Base-by-base conservation (phyloP, 2,888 invertebrate species). In the Tanypteryx hageni region DNA sequence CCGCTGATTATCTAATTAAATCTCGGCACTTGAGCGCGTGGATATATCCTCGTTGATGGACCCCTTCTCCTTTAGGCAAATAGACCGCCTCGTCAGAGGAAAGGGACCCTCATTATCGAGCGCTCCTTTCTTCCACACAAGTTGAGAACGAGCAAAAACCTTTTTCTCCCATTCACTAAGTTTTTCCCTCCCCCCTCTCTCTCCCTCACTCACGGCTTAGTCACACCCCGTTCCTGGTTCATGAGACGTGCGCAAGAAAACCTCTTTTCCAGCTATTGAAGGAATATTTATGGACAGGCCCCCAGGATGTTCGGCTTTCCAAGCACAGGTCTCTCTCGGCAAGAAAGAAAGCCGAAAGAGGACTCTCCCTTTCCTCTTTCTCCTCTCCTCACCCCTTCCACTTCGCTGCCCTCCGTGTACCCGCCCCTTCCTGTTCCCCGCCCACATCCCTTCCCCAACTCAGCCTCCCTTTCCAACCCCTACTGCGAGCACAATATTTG, bases 231-330 rank as follows among this genome's bases (percentile, higher is more conserved):
- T 44, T 57, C 83, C 18, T 3, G 83, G 57, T 44, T 44, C 18
- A 76, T 14, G 76, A 27, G 31, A 16, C 83, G 56, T 44, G 83
- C 83, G 83, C 83, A 57, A 83, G 83, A 57, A 57, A 83, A 83
- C 83, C 56, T 83, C 83, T 83, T 83, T 83, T 16, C 83, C 83
- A 83, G 64, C 64, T 27, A 22, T 18, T 27, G 31, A 59, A 61
- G 89, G 64, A 89, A 64, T 89, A 89, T 89, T 89, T 89, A 89
- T 89, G 89, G 44, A 61, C 31, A 64, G 18, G 27, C 64, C 61
- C 14, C 83, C 22, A 27, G 59, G 86, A 13, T 27, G n/a, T 86
- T 59, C 82, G 27, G 16, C 59, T 61, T 86, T n/a, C 31, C 22
- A 27, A 27, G 27, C 82, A 31, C 86, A 27, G 44, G 44, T 44